Base-by-base conservation (phyloP, 2,113 vertebrate species). In the Phalacrocorax pelagicus region DNA sequence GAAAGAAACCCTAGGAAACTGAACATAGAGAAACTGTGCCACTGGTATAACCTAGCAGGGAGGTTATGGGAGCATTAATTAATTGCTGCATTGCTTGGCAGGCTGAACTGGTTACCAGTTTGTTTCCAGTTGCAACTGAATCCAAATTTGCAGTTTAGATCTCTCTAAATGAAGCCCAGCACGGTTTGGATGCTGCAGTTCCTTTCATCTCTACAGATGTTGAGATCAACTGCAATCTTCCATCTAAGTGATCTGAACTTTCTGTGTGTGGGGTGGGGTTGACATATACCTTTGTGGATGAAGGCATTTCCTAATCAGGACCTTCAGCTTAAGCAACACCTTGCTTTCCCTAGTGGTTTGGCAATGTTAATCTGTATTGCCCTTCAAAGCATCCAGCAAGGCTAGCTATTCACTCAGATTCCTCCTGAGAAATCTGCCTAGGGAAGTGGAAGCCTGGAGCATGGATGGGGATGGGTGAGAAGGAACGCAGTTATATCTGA, bases 341-440 rank as follows among this genome's bases (percentile, higher is more conserved):
- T 95, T 85, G 70, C 70, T 96, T 96, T 96, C 78, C 95, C 81
- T 96, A 90, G 85, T 95, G 62, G 42, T 94, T 91, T 96, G 83
- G 91, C 83, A 92, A 38, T 86, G 59, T 29, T 79, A n/a, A 72
- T 65, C 67, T 73, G 27, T 61, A 18, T 70, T 81, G 36, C 69
- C 74, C 66, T 97, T 93, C 93, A 97, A 94, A 97, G 82, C 66
- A 90, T 21, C 54, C 88, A 74, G 69, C 75, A 59, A 65, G 63
- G 49, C 63, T 79, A 65, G 42, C 71, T 95, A 34, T 91, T 91
- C 75, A 58, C 72, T 81, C 49, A 83, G 55, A 42, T 59, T 88
- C 82, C 81, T 94, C 66, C 77, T 82, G 78, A 95, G 74, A 95
- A 96, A 63, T 58, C 72, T 69, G 77, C 88, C 73, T 66, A 27